Percentiles rank a stretch among this genome's conserved stretches.
phyloP scores from a whole-genome alignment of 2,888 invertebrate species.

The Stramonita haemastoma region DNA sequence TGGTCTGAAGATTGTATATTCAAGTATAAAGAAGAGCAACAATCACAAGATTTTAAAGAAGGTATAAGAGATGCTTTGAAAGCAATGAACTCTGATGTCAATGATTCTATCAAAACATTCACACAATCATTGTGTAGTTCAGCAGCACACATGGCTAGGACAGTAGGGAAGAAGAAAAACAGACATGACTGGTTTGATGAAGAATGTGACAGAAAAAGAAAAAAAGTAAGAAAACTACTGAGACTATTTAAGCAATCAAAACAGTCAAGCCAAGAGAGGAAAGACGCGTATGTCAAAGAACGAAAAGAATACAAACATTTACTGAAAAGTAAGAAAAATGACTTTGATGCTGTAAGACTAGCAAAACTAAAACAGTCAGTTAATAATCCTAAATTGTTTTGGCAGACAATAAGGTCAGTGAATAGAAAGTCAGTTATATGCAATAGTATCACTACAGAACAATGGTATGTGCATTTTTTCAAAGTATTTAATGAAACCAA shows the following conservation, averaged over 20 bases:
- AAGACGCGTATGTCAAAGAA: neutral
- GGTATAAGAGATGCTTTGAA: neutral
- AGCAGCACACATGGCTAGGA: neutral
- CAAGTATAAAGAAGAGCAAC: neutral
- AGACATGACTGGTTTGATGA: neutral
- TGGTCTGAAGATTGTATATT: neutral
- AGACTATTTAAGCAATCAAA: no score
- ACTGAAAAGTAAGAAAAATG: neutral
- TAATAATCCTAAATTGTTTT: neutral
- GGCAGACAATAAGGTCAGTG: neutral
- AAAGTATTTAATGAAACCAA: neutral
- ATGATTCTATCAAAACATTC: neutral
- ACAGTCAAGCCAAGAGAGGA: neutral
- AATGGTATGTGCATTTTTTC: neutral
- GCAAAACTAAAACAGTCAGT: neutral
- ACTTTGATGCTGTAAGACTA: neutral
- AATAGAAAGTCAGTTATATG: neutral
- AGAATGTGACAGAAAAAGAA: neutral
- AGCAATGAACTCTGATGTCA: neutral
- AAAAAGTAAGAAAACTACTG: neutral
- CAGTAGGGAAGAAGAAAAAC: neutral
- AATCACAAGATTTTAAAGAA: neutral
- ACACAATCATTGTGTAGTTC: neutral
- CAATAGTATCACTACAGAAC: neutral
- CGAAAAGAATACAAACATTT: neutral